A percentile compares a stretch with the other conserved stretches of the same genome.
Conservation (phyloP, 2,113 vertebrate genomes). For the Camelus dromedarius region DNA sequence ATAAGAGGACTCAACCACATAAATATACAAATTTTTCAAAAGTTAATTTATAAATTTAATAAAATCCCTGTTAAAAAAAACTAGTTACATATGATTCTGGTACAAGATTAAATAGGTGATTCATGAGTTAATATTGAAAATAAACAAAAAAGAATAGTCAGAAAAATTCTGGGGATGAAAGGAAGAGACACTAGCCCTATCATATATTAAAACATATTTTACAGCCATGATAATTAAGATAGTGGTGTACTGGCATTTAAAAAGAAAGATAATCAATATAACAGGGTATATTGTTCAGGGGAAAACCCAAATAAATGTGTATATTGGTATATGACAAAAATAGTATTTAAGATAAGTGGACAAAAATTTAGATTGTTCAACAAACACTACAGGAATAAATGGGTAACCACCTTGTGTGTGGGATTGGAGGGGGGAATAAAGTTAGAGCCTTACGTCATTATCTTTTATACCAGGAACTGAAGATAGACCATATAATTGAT, state of each 20-base stretch:
- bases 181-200: background rate
- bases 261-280: background rate
- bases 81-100: background rate
- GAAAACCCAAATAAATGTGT: background rate
- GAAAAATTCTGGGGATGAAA: background rate
- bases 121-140: constrained; percentile 4
- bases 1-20: background rate
- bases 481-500: background rate
- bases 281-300: background rate
- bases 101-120: background rate
- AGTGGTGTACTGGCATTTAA: background rate
- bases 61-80: background rate
- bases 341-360: background rate
- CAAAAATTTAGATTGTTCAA: background rate
- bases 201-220: background rate
- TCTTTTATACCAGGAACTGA: background rate
- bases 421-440: background rate
- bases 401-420: background rate
- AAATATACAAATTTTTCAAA: background rate
- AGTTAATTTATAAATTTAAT: constrained; percentile 33
- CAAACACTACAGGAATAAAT: background rate
- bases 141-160: background rate
- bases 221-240: background rate
- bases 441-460: background rate
- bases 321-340: background rate